phyloP scores from a whole-genome alignment of 2,888 invertebrate genomes.

The Sinopyrophorus schimmeli region DNA sequence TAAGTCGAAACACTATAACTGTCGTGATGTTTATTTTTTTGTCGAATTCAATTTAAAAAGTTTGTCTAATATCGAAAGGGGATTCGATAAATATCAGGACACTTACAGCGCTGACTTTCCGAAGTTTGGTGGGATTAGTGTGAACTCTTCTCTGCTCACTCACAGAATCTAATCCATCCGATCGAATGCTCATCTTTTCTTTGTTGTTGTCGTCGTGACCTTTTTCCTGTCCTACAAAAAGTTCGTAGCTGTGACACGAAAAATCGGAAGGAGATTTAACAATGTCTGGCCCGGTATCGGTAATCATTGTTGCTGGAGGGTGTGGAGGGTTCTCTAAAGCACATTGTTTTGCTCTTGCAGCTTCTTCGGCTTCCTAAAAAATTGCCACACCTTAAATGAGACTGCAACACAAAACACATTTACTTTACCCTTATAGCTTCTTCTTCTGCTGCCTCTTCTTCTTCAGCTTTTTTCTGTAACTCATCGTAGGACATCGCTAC shows the following conservation, averaged over 20 bases:
- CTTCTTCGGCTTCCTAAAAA: slow-evolving; percentile 81
- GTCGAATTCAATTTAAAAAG: slow-evolving; percentile 26
- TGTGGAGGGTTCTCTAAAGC: slow-evolving; percentile 56
- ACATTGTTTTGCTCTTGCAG: slow-evolving; percentile 71
- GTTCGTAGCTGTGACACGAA: slow-evolving; percentile 90
- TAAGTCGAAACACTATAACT: slow-evolving; percentile 56
- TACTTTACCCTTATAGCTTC: slow-evolving; percentile 78
- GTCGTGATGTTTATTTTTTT: slow-evolving; percentile 54
- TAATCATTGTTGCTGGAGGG: slow-evolving; percentile 59
- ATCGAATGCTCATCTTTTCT: slow-evolving; percentile 86
- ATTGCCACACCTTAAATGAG: no score
- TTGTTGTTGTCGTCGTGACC: slow-evolving; percentile 88
- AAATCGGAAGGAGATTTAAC: slow-evolving; percentile 90
- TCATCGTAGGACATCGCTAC: slow-evolving; percentile 99
- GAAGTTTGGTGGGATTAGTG: slow-evolving; percentile 67
- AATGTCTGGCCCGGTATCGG: slow-evolving; percentile 65
- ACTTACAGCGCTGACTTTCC: slow-evolving; percentile 95
- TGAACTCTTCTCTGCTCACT: slow-evolving; percentile 73
- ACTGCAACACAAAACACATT: no score
- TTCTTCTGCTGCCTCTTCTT: slow-evolving; percentile 94
- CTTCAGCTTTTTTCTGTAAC: slow-evolving; percentile 95
- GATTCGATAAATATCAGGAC: slow-evolving; percentile 40
- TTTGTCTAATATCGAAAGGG: slow-evolving; percentile 37
- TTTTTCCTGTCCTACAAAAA: slow-evolving; percentile 87
- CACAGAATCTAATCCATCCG: slow-evolving; percentile 85